These are phyloP conservation scores for Andrena hattorfiana DNA, from an alignment of 2,888 invertebrate genomes.

Conservation along the genomic window DNA sequence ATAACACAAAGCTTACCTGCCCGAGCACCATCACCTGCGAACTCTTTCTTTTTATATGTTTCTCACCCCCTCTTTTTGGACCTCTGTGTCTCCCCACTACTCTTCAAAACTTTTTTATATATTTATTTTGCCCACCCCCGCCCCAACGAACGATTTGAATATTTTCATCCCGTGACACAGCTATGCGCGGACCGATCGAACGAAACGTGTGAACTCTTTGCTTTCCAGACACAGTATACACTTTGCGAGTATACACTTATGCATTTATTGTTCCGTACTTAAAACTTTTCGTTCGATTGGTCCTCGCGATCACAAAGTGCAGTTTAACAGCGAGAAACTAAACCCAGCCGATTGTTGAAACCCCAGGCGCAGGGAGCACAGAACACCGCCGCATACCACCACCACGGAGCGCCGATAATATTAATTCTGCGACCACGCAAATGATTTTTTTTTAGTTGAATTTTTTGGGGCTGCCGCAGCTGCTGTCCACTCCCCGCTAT, in stretches of 20 bases:
- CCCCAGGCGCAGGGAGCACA: constrained; percentile 59
- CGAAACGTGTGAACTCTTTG: background rate
- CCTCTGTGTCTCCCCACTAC: constrained; percentile 52
- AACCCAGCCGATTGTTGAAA: constrained; percentile 40
- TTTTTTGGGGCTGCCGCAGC: constrained; percentile 67
- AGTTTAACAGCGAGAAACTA: constrained; percentile 58
- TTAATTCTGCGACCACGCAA: constrained; percentile 40
- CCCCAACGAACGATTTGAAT: constrained; percentile 25
- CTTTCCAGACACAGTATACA: no score
- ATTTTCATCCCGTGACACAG: constrained; percentile 29
- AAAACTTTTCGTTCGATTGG: background rate
- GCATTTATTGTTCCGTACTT: no score
- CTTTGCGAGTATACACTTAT: no score
- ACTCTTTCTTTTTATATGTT: constrained; percentile 48
- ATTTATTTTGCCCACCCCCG: constrained; percentile 1
- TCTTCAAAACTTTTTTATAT: constrained; percentile 36
- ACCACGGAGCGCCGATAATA: constrained; percentile 70
- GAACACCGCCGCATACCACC: constrained; percentile 50
- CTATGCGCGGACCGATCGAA: constrained; percentile 11
- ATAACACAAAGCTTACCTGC: constrained; percentile 86
- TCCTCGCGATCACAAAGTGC: constrained; percentile 1
- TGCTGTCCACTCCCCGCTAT: constrained; percentile 72
- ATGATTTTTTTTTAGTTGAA: constrained; percentile 62
- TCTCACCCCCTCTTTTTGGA: constrained; percentile 50
- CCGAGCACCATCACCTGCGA: constrained; percentile 73